Conservation (phyloP, 30 jellyfish, hydroid and myxozoan species). For the Turritopsis dohrnii region DNA sequence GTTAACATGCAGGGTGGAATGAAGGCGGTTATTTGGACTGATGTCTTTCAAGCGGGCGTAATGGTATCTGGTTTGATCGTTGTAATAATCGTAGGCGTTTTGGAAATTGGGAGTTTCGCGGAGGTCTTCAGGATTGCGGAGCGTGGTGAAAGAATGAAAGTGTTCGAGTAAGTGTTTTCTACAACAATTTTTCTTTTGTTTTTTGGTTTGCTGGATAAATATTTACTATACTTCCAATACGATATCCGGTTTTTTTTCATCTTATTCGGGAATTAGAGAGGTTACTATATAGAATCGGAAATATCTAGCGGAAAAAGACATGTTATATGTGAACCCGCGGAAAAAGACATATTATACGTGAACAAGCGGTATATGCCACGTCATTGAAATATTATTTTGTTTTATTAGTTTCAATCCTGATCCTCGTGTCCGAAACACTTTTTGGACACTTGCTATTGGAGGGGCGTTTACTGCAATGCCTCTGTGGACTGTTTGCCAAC, state of each 20-base stretch:
- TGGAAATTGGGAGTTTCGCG: slow-evolving; percentile 60
- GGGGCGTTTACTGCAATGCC: slow-evolving; percentile 99
- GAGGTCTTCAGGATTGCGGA: slow-evolving; percentile 49
- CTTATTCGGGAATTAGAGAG: no score
- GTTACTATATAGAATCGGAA: no score
- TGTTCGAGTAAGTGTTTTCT: slow-evolving; percentile 89
- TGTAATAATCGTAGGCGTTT: slow-evolving; percentile 76
- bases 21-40: slow-evolving; percentile 99
- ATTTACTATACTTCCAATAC: no score
- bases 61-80: slow-evolving; percentile 89
- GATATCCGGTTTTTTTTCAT: no score
- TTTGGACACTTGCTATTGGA: slow-evolving; percentile 97
- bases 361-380: no score
- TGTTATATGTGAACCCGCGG: no score
- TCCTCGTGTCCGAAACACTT: slow-evolving; percentile 90
- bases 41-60: slow-evolving; percentile 94
- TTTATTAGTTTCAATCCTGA: slow-evolving; percentile 83
- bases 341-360: no score
- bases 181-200: no score
- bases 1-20: slow-evolving; percentile 71
- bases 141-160: slow-evolving; percentile 65
- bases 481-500: slow-evolving; percentile 98
- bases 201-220: no score
- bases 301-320: no score
- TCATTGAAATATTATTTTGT: no score